These are phyloP conservation scores for Oreochromis grahami DNA, from an alignment of 2,797 vertebrate genomes.

Conservation along the genomic window DNA sequence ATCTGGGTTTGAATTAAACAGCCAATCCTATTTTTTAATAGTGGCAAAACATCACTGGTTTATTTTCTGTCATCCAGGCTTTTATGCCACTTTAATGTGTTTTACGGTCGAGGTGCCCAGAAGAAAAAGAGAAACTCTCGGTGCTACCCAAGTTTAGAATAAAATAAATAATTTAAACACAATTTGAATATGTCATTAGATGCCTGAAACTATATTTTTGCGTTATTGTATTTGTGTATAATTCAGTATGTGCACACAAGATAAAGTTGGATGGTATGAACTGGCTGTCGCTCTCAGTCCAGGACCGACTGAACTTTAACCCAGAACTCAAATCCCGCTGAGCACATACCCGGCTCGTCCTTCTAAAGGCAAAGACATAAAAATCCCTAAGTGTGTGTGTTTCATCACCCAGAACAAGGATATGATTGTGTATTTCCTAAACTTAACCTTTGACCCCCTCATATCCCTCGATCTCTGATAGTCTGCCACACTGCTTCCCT, in stretches of 20 bases:
- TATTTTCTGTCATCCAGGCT: constrained; percentile 9
- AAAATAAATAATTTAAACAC: not conserved
- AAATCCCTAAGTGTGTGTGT: constrained; percentile 34
- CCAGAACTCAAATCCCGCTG: constrained; percentile 26
- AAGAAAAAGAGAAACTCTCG: not conserved
- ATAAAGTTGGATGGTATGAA: not conserved
- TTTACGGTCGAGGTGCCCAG: not conserved
- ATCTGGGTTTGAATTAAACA: not conserved
- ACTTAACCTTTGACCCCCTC: constrained; percentile 59
- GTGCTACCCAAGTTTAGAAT: not conserved
- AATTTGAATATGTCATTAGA: not conserved
- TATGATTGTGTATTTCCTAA: constrained; percentile 64
- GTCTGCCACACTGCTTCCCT: constrained; percentile 31
- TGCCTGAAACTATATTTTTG: not conserved
- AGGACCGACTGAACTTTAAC: constrained; percentile 43
- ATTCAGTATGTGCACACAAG: not conserved
- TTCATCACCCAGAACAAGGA: constrained; percentile 56
- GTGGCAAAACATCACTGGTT: constrained; percentile 2
- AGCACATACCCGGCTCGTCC: constrained; percentile 1
- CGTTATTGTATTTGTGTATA: not conserved
- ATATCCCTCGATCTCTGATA: constrained; percentile 56
- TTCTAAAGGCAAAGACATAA: constrained; percentile 39
- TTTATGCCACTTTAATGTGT: not conserved
- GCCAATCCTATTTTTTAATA: not conserved
- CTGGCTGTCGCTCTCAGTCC: not conserved